phyloP scores from a whole-genome alignment of 2,113 vertebrate species.

The Anguilla rostrata region DNA sequence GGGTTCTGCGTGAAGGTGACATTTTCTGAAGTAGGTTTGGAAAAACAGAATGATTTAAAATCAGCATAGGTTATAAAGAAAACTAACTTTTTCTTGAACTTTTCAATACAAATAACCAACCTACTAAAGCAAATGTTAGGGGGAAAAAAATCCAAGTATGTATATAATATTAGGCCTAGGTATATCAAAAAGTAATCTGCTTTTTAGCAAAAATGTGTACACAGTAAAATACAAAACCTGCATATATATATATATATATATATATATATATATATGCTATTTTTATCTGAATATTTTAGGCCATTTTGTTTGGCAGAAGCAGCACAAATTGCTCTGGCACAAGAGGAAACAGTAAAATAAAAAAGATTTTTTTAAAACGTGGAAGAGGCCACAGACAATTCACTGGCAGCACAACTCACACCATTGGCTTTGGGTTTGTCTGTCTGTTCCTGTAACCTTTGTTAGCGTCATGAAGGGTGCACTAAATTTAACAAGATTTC shows the following conservation, averaged over 20 bases:
- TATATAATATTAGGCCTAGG: too few relatives aligned
- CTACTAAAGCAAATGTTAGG: background rate
- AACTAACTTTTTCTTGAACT: background rate
- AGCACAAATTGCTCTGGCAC: background rate
- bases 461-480: background rate
- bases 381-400: conserved; percentile 2
- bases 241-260: too few relatives aligned
- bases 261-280: too few relatives aligned
- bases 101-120: background rate
- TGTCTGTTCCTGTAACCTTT: background rate
- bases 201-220: too few relatives aligned
- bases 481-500: background rate
- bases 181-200: too few relatives aligned
- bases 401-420: background rate
- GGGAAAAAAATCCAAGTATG: background rate
- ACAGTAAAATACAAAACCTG: too few relatives aligned
- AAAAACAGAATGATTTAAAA: background rate
- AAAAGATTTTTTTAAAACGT: background rate
- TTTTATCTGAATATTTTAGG: too few relatives aligned
- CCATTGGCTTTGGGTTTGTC: background rate
- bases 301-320: background rate
- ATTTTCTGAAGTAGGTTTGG: background rate
- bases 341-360: too few relatives aligned
- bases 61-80: background rate
- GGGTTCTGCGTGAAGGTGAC: background rate